phyloP scores from a whole-genome alignment of 2,113 vertebrate species.

The Orycteropus afer region DNA sequence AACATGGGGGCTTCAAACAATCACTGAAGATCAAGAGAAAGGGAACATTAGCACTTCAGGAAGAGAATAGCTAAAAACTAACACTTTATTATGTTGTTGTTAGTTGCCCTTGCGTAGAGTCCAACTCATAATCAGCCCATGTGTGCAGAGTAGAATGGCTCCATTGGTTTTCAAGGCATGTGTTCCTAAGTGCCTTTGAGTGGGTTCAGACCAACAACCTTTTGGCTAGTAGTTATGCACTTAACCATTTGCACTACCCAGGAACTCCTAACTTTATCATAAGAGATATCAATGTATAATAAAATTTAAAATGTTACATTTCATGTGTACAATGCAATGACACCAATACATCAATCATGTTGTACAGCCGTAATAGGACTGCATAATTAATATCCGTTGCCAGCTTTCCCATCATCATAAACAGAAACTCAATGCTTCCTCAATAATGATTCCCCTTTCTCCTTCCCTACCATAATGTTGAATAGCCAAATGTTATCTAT shows the following conservation, averaged over 20 bases:
- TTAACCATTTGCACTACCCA: neutral
- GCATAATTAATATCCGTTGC: neutral
- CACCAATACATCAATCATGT: neutral
- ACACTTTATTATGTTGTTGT: neutral
- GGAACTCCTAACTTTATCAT: neutral
- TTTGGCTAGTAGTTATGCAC: too few species aligned
- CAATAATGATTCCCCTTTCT: neutral
- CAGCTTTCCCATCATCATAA: neutral
- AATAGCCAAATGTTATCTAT: neutral
- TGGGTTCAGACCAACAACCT: too few species aligned
- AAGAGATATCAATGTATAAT: neutral
- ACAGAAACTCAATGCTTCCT: neutral
- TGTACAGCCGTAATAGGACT: neutral
- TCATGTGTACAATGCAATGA: neutral
- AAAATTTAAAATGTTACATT: neutral
- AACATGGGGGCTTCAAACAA: neutral
- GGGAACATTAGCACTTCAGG: neutral
- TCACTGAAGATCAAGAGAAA: neutral
- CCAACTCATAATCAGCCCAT: neutral
- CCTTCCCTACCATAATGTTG: neutral
- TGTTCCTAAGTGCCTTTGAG: too few species aligned
- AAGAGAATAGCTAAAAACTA: constrained; percentile 10
- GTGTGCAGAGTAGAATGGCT: neutral
- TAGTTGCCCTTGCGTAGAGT: neutral
- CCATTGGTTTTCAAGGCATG: neutral